phyloP scores from a whole-genome alignment of 2,888 invertebrate species.

The Chymomyza caudatula region DNA sequence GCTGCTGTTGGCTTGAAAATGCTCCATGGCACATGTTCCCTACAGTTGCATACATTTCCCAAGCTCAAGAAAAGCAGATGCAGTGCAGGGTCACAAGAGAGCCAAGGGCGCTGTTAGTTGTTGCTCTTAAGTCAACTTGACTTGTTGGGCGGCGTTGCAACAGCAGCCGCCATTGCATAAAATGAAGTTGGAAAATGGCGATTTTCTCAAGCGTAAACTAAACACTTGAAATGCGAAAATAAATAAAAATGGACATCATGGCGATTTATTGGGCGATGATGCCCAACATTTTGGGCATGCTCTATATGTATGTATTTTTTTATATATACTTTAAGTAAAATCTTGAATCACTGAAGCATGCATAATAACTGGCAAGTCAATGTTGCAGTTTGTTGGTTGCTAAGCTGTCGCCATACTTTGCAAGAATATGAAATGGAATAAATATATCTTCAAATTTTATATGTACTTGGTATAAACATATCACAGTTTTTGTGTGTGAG shows the following conservation, averaged over 20 bases:
- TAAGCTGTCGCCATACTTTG: background rate
- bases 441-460: background rate
- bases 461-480: background rate
- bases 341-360: conserved; percentile 57
- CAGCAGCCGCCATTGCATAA: conserved; percentile 10
- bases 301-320: background rate
- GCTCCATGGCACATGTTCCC: background rate
- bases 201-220: conserved; percentile 72
- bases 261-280: conserved; percentile 62
- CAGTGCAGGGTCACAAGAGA: background rate
- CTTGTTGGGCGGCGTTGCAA: background rate
- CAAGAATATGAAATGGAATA: background rate
- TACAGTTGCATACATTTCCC: conserved; percentile 8
- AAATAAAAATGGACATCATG: conserved; percentile 68
- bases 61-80: background rate
- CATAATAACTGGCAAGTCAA: conserved; percentile 48
- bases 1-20: too few relatives aligned
- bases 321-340: conserved; percentile 32
- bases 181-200: conserved; percentile 67
- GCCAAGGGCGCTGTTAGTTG: background rate
- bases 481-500: too few relatives aligned
- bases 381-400: background rate
- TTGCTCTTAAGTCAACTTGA: background rate
- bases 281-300: conserved; percentile 5
- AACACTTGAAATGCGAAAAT: conserved; percentile 71